phyloP scores from a whole-genome alignment of 2,888 invertebrate genomes.

The Cantharis rustica region DNA sequence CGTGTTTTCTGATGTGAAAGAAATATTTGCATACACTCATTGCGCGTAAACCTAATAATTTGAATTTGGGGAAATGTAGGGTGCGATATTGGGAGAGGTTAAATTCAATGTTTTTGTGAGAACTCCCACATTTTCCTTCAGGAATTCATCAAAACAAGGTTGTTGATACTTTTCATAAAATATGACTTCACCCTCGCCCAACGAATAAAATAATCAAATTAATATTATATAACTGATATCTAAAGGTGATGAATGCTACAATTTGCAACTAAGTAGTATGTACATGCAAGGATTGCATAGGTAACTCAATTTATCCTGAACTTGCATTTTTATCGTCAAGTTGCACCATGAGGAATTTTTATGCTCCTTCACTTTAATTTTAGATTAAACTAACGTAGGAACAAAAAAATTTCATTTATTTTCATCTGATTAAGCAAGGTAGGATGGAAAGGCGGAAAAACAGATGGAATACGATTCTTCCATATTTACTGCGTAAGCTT shows the following conservation, averaged over 20 bases:
- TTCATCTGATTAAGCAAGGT: neutral
- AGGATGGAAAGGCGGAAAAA: neutral
- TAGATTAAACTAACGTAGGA: neutral
- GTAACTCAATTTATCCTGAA: too few species aligned
- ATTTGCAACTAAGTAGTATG: neutral
- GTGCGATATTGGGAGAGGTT: neutral
- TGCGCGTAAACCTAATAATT: too few species aligned
- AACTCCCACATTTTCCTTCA: neutral
- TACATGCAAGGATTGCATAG: neutral
- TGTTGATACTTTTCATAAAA: neutral
- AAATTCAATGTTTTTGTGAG: neutral
- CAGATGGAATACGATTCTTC: too few species aligned
- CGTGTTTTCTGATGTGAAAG: neutral
- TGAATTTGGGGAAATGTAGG: neutral
- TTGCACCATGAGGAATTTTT: neutral
- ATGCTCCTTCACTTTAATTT: neutral
- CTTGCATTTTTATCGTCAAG: neutral
- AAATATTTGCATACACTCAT: neutral
- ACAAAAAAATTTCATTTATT: neutral
- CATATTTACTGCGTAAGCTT: neutral
- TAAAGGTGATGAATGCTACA: neutral
- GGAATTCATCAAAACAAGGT: neutral
- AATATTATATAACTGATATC: neutral
- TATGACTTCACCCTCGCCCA: neutral
- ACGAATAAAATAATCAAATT: neutral